Evolutionary conservation across 2,888 invertebrate species (phyloP).

Genomic region (Drosophila niveifrons): DNA sequence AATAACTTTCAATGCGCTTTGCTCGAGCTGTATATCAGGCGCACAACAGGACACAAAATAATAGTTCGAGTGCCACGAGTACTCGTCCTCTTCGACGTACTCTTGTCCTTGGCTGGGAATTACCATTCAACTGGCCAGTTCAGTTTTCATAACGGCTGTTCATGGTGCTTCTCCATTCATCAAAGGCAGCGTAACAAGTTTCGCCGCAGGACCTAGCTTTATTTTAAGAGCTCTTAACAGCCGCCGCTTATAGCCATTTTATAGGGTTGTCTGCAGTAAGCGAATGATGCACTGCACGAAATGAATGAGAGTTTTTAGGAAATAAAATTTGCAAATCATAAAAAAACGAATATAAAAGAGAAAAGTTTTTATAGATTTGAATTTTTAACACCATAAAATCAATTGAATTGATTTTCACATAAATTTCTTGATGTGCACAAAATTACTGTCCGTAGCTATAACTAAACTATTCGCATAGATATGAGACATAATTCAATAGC

Average conservation of each 20-base stretch:
- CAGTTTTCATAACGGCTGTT: slow-evolving; percentile 31
- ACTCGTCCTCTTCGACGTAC: background rate
- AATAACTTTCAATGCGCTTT: slow-evolving; percentile 66
- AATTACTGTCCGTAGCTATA: slow-evolving; percentile 28
- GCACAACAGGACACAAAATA: slow-evolving; percentile 61
- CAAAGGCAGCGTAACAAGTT: slow-evolving; percentile 66
- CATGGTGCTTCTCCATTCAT: slow-evolving; percentile 55
- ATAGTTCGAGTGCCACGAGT: background rate
- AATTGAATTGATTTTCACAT: background rate
- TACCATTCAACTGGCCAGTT: slow-evolving; percentile 25
- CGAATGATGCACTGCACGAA: slow-evolving; percentile 40
- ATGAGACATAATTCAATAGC: slow-evolving; percentile 28
- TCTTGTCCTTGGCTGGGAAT: background rate
- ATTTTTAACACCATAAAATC: background rate
- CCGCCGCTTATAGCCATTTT: slow-evolving; percentile 28
- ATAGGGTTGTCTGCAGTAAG: slow-evolving; percentile 37
- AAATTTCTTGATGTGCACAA: slow-evolving; percentile 37
- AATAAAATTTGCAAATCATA: background rate
- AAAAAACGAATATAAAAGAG: background rate
- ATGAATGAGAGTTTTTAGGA: background rate
- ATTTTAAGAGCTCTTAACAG: slow-evolving; percentile 64
- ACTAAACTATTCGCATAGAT: slow-evolving; percentile 38
- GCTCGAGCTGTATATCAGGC: slow-evolving; percentile 41
- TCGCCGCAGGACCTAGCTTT: slow-evolving; percentile 64
- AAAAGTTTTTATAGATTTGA: background rate